Evolutionary conservation across 2,113 vertebrate genomes (phyloP).

Genomic region (Perca schrenkii): DNA sequence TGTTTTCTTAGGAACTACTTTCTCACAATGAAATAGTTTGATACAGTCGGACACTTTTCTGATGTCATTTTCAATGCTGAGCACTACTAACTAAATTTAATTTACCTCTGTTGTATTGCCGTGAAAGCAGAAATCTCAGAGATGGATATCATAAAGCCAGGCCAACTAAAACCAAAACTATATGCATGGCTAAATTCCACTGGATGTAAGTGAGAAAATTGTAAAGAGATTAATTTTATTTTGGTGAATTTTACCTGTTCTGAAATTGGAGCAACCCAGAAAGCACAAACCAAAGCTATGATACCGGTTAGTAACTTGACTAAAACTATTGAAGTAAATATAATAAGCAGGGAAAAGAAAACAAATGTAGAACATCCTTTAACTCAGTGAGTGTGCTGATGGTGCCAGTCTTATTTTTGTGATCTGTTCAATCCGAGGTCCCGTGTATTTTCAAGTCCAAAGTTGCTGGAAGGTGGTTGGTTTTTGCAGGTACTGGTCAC

Average conservation of each 20-base stretch:
- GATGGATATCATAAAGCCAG: background rate
- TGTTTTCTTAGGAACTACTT: constrained; percentile 4
- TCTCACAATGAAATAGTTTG: background rate
- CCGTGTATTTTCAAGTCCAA: constrained; percentile 9
- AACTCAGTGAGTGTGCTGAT: constrained; percentile 15
- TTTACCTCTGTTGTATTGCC: background rate
- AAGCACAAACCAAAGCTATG: constrained; percentile 1
- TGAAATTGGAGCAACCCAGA: background rate
- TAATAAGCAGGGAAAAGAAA: background rate
- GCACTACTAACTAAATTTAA: background rate
- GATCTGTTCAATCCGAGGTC: background rate
- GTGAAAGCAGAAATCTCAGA: background rate
- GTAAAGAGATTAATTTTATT: background rate
- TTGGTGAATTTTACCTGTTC: background rate
- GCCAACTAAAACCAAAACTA: background rate
- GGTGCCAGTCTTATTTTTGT: constrained; percentile 28
- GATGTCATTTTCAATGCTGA: background rate
- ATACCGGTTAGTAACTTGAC: background rate
- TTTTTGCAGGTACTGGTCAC: background rate
- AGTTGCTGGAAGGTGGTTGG: background rate
- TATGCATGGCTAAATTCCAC: background rate
- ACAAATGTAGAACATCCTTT: constrained; percentile 32
- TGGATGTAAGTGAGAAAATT: background rate
- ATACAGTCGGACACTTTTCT: background rate
- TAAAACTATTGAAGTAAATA: background rate